Evolutionary conservation across 1,140 invertebrate genomes (phyloP).

Genomic region (Subanguina moxae): DNA sequence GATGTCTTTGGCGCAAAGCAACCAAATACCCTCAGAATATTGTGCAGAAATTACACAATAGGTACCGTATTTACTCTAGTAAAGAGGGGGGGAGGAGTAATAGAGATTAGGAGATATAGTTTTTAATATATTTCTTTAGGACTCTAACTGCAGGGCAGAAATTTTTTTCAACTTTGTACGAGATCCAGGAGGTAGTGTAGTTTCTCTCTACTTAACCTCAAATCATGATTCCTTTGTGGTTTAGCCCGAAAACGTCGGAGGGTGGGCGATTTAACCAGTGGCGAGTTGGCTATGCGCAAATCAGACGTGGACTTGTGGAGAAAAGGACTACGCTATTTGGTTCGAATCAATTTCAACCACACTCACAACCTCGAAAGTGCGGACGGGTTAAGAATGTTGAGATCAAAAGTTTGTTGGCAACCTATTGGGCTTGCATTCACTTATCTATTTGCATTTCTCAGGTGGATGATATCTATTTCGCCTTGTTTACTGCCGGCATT

Average conservation of each 20-base stretch:
- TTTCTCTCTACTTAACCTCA: too few relatives aligned
- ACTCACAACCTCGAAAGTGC: constrained; percentile 3
- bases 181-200: neutral
- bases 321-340: neutral
- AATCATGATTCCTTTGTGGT: too few relatives aligned
- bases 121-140: too few relatives aligned
- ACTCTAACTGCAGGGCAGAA: neutral
- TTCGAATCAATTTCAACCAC: neutral
- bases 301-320: neutral
- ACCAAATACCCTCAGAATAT: too few relatives aligned
- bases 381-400: constrained; percentile 1
- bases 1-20: too few relatives aligned
- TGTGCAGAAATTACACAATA: too few relatives aligned
- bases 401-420: neutral
- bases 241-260: neutral
- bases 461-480: constrained; percentile 1
- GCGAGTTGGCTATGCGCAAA: neutral
- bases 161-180: constrained; percentile 1
- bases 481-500: neutral
- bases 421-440: neutral
- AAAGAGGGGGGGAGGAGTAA: too few relatives aligned
- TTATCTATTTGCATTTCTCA: neutral
- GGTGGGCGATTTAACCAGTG: neutral
- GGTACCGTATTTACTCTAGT: too few relatives aligned
- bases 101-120: too few relatives aligned